Percentiles rank a stretch among this genome's conserved stretches.
phyloP scores from a whole-genome alignment of 35 echinoderm and acorn worm species.

The Ophioderma brevispina region DNA sequence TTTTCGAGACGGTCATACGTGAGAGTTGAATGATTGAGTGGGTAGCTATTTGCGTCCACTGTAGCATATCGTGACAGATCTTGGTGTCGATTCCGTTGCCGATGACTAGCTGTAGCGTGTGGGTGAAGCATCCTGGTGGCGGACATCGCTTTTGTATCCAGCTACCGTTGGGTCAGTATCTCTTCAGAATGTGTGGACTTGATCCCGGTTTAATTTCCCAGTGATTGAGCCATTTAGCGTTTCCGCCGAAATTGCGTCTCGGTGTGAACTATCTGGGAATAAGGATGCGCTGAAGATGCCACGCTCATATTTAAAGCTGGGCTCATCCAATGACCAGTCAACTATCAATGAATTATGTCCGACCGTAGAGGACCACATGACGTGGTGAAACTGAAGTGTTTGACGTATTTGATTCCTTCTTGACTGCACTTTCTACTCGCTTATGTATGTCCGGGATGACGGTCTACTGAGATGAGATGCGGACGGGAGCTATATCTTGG shows the following conservation, averaged over 20 bases:
- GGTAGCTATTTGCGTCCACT: neutral
- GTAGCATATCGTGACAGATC: conserved; percentile 25
- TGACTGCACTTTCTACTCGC: neutral
- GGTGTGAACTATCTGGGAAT: neutral
- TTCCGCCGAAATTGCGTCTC: neutral
- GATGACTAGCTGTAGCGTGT: neutral
- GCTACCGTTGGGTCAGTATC: conserved; percentile 9
- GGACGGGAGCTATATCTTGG: neutral
- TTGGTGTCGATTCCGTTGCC: neutral
- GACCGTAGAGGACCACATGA: neutral
- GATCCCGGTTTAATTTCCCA: neutral
- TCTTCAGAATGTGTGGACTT: neutral
- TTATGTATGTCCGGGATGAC: neutral
- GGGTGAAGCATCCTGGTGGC: neutral
- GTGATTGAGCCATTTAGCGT: neutral
- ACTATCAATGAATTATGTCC: neutral
- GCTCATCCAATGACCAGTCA: conserved; percentile 1
- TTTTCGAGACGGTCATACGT: neutral
- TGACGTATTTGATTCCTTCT: neutral
- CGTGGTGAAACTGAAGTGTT: conserved; percentile 3
- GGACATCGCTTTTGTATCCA: neutral
- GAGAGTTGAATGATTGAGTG: neutral
- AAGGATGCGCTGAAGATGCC: neutral
- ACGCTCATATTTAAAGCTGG: neutral
- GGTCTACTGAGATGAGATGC: neutral